Evolutionary conservation across 2,888 invertebrate species (phyloP), one percentile per base, ranked within the genome.

Genomic region (Thecocarcelia acutangulata): DNA sequence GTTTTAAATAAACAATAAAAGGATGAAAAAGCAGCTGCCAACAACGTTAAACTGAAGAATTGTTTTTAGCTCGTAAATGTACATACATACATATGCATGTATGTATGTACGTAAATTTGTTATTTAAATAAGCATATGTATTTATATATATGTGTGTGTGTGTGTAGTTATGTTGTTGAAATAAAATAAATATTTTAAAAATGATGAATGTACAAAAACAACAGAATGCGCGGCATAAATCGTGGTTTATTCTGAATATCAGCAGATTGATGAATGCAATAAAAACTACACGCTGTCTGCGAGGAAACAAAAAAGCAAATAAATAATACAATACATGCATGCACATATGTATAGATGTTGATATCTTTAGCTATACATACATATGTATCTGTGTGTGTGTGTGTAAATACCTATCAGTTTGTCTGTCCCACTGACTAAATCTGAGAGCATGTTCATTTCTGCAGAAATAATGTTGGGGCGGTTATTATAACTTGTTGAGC

Each of bases 191-290:
- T 68, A 52, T 80, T 80, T 64, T 48, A 52, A 24, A 70, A 75
- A 80, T 80, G 74, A 80, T 70, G 75, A 68, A 68, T 79, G 70
- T 70, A 52, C 46, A 13, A 28, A 50, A 46, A 42, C 9, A 11
- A 37, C 21, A 37, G n/a, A 61, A 17, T 63, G 42, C 63, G 48
- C 42, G 28, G 69, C 68, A 73, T 73, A 69, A 74, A 77, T 58
- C 66, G 42, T 66, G 72, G 72, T 76, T 81, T 69, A 81, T 77
- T 81, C 73, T 73, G 50, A 69, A 59, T 59, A 66, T 77, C 50
- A 59, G 59, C 72, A 46, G 52, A 73, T 63, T 68, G 61, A 69
- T 74, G 63, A 63, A 66, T 73, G 68, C 78, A 73, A 74, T 52
- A 64, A 64, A 66, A 59, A 56, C 42, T 61, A 46, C 69, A 46